phyloP scores from a whole-genome alignment of 1,140 invertebrate species.

The Hyphantria cunea region DNA sequence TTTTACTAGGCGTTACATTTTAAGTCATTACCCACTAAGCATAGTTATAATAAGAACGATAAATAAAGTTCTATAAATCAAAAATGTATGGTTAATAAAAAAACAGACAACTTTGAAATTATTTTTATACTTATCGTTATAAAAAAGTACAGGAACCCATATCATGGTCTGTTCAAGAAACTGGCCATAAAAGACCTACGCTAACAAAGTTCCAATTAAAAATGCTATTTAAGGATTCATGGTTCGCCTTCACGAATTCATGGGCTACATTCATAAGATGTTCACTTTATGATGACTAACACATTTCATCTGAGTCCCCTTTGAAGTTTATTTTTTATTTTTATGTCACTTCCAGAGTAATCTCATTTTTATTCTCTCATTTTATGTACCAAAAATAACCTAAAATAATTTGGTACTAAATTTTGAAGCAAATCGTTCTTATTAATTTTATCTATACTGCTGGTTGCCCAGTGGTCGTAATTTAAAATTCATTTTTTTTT shows the following conservation, averaged over 20 bases:
- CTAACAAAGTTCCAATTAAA: slow-evolving; percentile 1
- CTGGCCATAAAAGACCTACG: not conserved
- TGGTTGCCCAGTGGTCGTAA: no score
- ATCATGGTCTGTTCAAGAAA: no score
- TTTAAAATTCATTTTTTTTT: no score
- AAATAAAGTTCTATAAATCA: not conserved
- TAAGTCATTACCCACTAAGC: no score
- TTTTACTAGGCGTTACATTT: no score
- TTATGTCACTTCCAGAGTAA: slow-evolving; percentile 1
- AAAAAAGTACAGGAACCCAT: not conserved
- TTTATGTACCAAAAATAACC: not conserved
- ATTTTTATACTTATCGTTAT: not conserved
- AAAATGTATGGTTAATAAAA: not conserved
- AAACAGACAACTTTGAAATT: not conserved
- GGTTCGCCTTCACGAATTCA: not conserved
- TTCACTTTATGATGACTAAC: not conserved
- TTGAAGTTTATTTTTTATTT: not conserved
- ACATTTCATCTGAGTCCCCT: not conserved
- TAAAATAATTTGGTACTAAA: no score
- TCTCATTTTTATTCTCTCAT: no score
- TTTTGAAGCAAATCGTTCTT: no score
- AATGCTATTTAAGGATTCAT: slow-evolving; percentile 1
- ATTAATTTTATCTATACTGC: no score
- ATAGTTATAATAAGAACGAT: not conserved
- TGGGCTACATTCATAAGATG: not conserved